A percentile compares a stretch with the other conserved stretches of the same genome.
Evolutionary conservation across 2,888 invertebrate species (phyloP).

Genomic region (Neoascia interrupta): DNA sequence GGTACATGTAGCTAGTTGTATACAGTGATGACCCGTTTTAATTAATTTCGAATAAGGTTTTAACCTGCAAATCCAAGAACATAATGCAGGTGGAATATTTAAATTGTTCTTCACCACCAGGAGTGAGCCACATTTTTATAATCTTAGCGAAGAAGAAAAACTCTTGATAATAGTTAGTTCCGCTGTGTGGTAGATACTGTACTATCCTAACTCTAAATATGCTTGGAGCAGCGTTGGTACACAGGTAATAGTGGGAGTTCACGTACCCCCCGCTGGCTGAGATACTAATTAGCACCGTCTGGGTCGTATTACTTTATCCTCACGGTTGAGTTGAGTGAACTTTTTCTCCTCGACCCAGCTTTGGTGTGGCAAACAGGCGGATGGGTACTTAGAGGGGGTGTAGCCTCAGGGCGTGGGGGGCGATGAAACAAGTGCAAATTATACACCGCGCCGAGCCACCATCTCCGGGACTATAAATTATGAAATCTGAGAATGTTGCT

Average conservation of each 20-base stretch:
- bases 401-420: too few relatives aligned
- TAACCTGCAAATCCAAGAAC: too few relatives aligned
- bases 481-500: conserved; percentile 41
- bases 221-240: neutral
- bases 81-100: too few relatives aligned
- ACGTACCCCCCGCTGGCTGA: conserved; percentile 26
- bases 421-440: too few relatives aligned
- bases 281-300: conserved; percentile 55
- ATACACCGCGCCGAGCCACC: conserved; percentile 5
- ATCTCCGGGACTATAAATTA: conserved; percentile 38
- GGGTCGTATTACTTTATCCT: conserved; percentile 38
- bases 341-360: neutral
- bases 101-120: too few relatives aligned
- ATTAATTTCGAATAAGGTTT: conserved; percentile 37
- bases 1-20: too few relatives aligned
- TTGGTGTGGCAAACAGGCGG: too few relatives aligned
- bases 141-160: too few relatives aligned
- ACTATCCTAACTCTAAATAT: conserved; percentile 4
- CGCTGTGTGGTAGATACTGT: neutral
- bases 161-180: conserved; percentile 25
- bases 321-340: conserved; percentile 41
- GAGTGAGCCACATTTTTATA: too few relatives aligned
- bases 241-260: neutral
- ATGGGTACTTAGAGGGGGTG: too few relatives aligned
- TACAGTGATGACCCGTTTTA: conserved; percentile 15